Conservation (phyloP, 2,888 invertebrate genomes). For the Colostygia pectinataria region DNA sequence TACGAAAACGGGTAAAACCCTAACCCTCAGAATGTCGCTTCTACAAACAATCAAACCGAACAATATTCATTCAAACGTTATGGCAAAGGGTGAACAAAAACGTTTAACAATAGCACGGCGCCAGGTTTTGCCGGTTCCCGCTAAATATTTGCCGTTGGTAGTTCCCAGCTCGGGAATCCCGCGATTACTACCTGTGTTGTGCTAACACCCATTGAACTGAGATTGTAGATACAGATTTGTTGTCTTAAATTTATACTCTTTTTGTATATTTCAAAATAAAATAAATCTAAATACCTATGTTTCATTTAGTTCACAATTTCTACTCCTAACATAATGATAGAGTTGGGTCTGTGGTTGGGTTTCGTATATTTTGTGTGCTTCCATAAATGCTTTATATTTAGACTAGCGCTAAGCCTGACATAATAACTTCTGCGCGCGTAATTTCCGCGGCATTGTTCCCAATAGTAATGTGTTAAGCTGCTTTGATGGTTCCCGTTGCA, state of each 20-base stretch:
- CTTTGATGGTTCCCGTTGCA: too few relatives aligned
- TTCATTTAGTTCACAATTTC: too few relatives aligned
- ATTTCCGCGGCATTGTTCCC: too few relatives aligned
- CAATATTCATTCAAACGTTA: constrained; percentile 18
- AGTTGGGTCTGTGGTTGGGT: too few relatives aligned
- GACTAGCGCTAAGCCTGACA: too few relatives aligned
- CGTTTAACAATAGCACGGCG: constrained; percentile 39
- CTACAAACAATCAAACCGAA: constrained; percentile 18
- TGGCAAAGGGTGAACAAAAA: constrained; percentile 36
- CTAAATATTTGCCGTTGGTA: constrained; percentile 60
- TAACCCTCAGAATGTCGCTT: constrained; percentile 12
- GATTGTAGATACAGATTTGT: constrained; percentile 7
- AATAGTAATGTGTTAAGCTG: too few relatives aligned
- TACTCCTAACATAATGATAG: too few relatives aligned
- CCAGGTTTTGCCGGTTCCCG: constrained; percentile 26
- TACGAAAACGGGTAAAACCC: neutral
- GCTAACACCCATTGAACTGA: constrained; percentile 10
- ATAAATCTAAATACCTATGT: too few relatives aligned
- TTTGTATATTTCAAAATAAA: too few relatives aligned
- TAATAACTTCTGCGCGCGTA: too few relatives aligned
- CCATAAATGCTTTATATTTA: too few relatives aligned
- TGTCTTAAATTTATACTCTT: neutral
- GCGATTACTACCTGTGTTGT: constrained; percentile 45
- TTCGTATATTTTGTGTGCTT: too few relatives aligned
- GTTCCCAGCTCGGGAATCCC: constrained; percentile 56